Percentiles rank a stretch among this genome's conserved stretches.
These are phyloP conservation scores for Rattus rattus DNA, from an alignment of 2,113 vertebrate species.

Conservation along the genomic window DNA sequence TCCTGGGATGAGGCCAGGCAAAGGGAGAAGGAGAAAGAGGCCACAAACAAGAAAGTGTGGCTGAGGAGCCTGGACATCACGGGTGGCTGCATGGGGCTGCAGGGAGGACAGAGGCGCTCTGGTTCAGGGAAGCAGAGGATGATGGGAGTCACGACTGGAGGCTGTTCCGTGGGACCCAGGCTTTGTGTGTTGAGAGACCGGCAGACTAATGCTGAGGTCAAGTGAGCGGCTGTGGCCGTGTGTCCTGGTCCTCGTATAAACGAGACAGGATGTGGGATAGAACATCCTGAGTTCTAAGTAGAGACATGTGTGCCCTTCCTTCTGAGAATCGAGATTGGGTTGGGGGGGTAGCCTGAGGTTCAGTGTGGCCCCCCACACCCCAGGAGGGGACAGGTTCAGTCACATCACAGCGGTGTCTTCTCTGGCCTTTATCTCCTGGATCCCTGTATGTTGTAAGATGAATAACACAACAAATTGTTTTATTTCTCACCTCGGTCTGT, in stretches of 20 bases:
- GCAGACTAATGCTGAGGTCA: background rate
- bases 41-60: no score
- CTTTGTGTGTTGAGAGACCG: background rate
- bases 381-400: background rate
- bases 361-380: no score
- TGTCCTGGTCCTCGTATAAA: background rate
- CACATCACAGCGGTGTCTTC: background rate
- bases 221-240: background rate
- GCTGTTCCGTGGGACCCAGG: background rate
- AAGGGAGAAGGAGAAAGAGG: no score
- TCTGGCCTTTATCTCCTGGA: background rate
- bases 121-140: background rate
- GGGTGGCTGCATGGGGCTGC: background rate
- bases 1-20: no score
- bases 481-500: background rate
- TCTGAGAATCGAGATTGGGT: background rate
- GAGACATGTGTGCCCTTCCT: background rate
- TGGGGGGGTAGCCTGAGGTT: background rate
- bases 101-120: background rate
- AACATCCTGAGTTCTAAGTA: background rate
- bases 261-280: background rate
- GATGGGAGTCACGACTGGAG: background rate
- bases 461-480: background rate
- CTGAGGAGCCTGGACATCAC: background rate
- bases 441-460: background rate